phyloP scores from a whole-genome alignment of 2,113 vertebrate genomes.

The Seriola rivoliana region DNA sequence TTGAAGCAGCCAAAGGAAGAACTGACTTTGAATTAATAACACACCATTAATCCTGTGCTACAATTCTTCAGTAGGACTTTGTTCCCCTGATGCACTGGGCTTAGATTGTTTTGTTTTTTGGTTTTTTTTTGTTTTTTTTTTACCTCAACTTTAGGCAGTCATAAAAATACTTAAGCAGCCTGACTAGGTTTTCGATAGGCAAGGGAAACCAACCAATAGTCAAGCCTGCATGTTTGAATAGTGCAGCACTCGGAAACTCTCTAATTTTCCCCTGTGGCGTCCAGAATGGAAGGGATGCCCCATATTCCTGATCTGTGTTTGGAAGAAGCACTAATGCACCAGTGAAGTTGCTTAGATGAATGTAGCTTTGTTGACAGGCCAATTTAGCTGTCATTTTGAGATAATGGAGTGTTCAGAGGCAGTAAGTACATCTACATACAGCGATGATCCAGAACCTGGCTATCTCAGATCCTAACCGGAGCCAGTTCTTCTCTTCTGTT shows the following conservation, averaged over 20 bases:
- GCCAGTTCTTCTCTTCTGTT: conserved; percentile 5
- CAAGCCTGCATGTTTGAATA: conserved; percentile 47
- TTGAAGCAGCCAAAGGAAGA: conserved; percentile 9
- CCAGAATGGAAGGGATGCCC: conserved; percentile 59
- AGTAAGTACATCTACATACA: conserved; percentile 43
- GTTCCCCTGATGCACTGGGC: background rate
- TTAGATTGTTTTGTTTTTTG: background rate
- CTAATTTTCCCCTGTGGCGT: conserved; percentile 61
- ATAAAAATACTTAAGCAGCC: conserved; percentile 30
- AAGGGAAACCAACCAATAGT: conserved; percentile 31
- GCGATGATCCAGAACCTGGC: conserved; percentile 38
- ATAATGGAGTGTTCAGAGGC: conserved; percentile 64
- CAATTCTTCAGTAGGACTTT: conserved; percentile 14
- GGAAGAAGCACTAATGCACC: conserved; percentile 64
- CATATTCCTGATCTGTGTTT: conserved; percentile 60
- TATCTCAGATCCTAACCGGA: conserved; percentile 10
- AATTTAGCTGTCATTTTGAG: conserved; percentile 71
- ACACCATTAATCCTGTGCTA: conserved; percentile 16
- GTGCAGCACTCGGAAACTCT: conserved; percentile 54
- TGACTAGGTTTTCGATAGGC: conserved; percentile 7
- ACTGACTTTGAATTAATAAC: conserved; percentile 10
- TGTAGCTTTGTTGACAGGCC: conserved; percentile 71
- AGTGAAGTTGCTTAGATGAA: conserved; percentile 62
- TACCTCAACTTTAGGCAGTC: conserved; percentile 13
- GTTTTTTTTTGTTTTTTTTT: background rate